Evolutionary conservation across 53 echinoderm and acorn worm species (phyloP).

Genomic region (Henricia sp.): DNA sequence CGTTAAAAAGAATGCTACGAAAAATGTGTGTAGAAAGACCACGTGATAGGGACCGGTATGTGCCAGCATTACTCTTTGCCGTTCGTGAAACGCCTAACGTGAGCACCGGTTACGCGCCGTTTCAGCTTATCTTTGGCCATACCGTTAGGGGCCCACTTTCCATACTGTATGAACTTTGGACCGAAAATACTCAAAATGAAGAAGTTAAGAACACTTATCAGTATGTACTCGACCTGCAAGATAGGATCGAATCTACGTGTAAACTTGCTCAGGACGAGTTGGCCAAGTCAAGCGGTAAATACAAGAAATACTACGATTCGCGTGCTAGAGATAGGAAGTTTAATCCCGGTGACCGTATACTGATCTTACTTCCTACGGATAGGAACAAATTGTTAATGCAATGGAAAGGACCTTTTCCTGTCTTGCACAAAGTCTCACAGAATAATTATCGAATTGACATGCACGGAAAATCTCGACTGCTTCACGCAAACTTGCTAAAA

Average conservation of each 20-base stretch:
- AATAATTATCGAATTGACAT: too few species aligned
- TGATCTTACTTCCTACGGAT: too few species aligned
- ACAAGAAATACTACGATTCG: slow-evolving; percentile 45
- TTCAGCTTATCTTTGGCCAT: slow-evolving; percentile 47
- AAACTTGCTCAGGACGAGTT: slow-evolving; percentile 11
- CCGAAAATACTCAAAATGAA: not conserved
- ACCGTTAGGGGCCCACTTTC: slow-evolving; percentile 55
- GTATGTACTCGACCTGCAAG: slow-evolving; percentile 56
- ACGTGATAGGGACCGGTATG: too few species aligned
- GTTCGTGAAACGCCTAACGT: slow-evolving; percentile 55
- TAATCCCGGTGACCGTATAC: slow-evolving; percentile 48
- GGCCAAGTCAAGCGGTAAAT: not conserved
- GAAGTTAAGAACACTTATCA: slow-evolving; percentile 50
- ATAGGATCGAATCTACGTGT: slow-evolving; percentile 52
- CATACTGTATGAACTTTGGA: slow-evolving; percentile 53
- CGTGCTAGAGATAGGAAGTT: slow-evolving; percentile 36
- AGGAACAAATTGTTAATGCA: too few species aligned
- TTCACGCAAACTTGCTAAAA: too few species aligned
- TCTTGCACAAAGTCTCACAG: too few species aligned
- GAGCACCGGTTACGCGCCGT: slow-evolving; percentile 61
- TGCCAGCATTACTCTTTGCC: too few species aligned
- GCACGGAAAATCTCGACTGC: too few species aligned
- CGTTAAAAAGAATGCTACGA: slow-evolving; percentile 60
- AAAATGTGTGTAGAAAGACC: too few species aligned
- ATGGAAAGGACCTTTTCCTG: too few species aligned